Base-by-base conservation (phyloP, 2,888 invertebrate species). In the Bedellia somnulentella region DNA sequence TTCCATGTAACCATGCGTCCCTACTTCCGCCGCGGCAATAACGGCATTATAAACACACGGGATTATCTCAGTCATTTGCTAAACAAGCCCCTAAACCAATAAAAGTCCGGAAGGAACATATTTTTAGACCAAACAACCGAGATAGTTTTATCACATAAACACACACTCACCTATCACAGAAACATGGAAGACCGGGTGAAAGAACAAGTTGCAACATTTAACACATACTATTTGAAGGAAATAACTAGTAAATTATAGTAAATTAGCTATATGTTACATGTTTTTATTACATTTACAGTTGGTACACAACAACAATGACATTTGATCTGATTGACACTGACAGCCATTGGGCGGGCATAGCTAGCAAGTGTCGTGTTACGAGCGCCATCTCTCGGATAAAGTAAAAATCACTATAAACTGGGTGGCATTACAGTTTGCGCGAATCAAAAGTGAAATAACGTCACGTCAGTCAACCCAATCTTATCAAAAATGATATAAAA, bases 221-320 rank as follows among this genome's bases (percentile, higher is more conserved):
- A 52, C 47, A 47, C 53, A 59, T 64, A 67, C 51, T 61, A 61
- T 51, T 50, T 57, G 13, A 29, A 45, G 35, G 52, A 57, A 63
- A 46, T 67, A 63, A 71, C 68, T 70, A 68, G 67, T 64, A 67
- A 59, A 68, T 64, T 63, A 61, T n/a, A n/a, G n/a, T n/a, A n/a
- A n/a, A n/a, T n/a, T n/a, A n/a, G 70, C 68, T n/a, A n/a, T n/a
- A n/a, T n/a, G n/a, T n/a, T n/a, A n/a, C n/a, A n/a, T n/a, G n/a
- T n/a, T n/a, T 71, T 67, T 64, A 61, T 49, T 60, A 49, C 47
- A 56, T 55, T 62, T 27, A 27, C n/a, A n/a, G n/a, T 35, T 67
- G 67, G 64, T 66, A 57, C 56, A 68, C 66, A 70, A n/a, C n/a
- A n/a, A 61, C 46, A 59, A 47, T 47, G 52, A 44, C 39, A 44